A percentile compares a stretch with the other conserved stretches of the same genome.
These are phyloP conservation scores for Homarus gammarus DNA, from an alignment of 2,888 invertebrate species.

Conservation along the genomic window DNA sequence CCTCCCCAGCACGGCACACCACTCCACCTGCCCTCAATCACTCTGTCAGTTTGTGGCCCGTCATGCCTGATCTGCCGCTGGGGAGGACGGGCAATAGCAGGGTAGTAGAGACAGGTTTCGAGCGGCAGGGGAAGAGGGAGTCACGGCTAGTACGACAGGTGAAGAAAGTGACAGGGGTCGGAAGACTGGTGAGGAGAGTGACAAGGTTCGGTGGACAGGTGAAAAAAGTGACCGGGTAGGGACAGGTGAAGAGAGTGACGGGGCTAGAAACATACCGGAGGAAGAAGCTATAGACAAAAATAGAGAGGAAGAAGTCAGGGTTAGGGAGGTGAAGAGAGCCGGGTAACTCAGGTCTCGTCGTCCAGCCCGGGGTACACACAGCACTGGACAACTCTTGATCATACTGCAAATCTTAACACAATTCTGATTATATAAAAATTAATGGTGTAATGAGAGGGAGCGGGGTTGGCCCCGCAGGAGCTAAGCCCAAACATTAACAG, in stretches of 20 bases:
- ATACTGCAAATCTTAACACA: too few relatives aligned
- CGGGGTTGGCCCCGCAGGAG: too few relatives aligned
- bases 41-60: neutral
- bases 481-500: too few relatives aligned
- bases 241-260: neutral
- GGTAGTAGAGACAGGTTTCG: neutral
- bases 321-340: neutral
- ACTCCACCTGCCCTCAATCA: conserved; percentile 9
- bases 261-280: conserved; percentile 5
- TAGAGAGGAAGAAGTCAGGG: neutral
- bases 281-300: neutral
- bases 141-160: neutral
- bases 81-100: neutral
- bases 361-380: too few relatives aligned
- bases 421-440: too few relatives aligned
- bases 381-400: too few relatives aligned
- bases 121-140: neutral
- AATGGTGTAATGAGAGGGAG: too few relatives aligned
- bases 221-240: neutral
- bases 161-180: conserved; percentile 11
- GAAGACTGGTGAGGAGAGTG: neutral
- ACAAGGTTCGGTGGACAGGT: neutral
- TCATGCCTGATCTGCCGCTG: neutral
- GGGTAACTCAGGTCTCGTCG: too few relatives aligned
- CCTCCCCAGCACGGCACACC: neutral